These are phyloP conservation scores for Lepilemur ruficaudatus DNA, from an alignment of 2,797 vertebrate genomes.

Conservation along the genomic window DNA sequence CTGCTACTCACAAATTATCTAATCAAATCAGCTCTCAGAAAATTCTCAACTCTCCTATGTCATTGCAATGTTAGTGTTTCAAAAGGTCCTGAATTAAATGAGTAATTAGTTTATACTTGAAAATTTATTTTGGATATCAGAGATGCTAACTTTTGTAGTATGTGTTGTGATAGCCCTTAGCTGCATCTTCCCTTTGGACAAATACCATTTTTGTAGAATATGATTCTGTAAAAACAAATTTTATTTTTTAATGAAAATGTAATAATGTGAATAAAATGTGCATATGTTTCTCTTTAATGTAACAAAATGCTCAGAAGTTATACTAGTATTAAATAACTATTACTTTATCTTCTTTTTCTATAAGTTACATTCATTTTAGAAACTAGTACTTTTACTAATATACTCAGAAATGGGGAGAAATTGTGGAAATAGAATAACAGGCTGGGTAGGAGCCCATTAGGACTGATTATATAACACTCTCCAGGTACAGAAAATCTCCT, in stretches of 20 bases:
- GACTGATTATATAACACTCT: neutral
- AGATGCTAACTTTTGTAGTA: neutral
- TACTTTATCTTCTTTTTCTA: neutral
- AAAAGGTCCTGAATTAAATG: neutral
- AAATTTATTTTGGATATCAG: neutral
- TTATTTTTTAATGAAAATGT: neutral
- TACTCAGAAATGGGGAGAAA: neutral
- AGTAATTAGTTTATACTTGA: neutral
- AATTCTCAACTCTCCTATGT: neutral
- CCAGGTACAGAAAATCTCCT: neutral
- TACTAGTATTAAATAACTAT: neutral
- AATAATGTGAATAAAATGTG: neutral
- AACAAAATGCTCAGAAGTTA: neutral
- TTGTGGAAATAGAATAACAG: neutral
- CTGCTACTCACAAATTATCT: neutral
- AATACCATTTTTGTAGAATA: neutral
- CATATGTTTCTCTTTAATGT: neutral
- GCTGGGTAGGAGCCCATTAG: neutral
- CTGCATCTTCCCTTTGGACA: neutral
- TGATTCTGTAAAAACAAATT: neutral
- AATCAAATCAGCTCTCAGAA: neutral
- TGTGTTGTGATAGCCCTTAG: neutral
- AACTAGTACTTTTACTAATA: neutral
- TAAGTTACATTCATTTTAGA: neutral
- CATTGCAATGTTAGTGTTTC: neutral